Conservation (phyloP, 2,797 vertebrate genomes). For the Odontamblyopus rebecca region DNA sequence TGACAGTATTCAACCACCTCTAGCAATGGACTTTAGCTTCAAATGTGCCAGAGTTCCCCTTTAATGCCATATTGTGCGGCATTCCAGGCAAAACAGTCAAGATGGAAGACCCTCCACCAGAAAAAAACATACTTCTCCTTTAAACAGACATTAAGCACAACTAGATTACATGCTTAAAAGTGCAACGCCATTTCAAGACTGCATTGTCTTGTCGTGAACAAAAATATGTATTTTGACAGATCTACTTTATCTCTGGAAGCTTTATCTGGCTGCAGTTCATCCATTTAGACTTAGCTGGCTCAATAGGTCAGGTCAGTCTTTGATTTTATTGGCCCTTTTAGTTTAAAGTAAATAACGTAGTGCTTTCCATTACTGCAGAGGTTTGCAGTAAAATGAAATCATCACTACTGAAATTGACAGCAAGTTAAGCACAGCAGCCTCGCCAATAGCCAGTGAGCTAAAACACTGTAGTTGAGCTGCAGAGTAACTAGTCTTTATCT, state of each 20-base stretch:
- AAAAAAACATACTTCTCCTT: not conserved
- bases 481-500: conserved; percentile 56
- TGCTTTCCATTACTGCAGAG: conserved; percentile 4
- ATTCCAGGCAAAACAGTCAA: too few species aligned
- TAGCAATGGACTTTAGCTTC: too few species aligned
- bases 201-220: not conserved
- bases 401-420: not conserved
- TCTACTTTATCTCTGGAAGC: too few species aligned
- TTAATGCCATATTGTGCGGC: too few species aligned
- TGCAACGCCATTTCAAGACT: too few species aligned
- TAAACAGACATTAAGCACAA: not conserved
- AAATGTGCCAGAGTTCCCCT: too few species aligned
- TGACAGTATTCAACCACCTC: too few species aligned
- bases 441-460: conserved; percentile 44
- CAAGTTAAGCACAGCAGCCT: not conserved
- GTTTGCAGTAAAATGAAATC: conserved; percentile 1
- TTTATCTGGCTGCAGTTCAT: not conserved
- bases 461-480: conserved; percentile 46
- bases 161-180: too few species aligned
- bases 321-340: not conserved
- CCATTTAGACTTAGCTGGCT: not conserved
- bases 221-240: not conserved
- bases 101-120: not conserved
- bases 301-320: not conserved
- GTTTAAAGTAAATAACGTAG: conserved; percentile 6